A percentile compares a stretch with the other conserved stretches of the same genome.
These are phyloP conservation scores for Andinoacara biseriatus DNA, from an alignment of 2,113 vertebrate genomes.

Conservation along the genomic window DNA sequence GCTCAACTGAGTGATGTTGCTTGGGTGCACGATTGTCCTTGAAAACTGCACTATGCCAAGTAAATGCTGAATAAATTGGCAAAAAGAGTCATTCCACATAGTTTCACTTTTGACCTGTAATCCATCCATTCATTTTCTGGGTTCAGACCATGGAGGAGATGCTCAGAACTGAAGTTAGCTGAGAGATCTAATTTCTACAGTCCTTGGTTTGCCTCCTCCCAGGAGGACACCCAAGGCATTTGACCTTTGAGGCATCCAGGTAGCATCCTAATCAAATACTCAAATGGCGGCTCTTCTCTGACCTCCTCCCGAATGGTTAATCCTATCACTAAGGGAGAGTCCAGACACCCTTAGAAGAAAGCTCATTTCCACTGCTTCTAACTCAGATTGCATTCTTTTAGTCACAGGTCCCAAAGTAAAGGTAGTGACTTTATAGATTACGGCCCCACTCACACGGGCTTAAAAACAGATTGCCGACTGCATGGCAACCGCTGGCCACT, in stretches of 20 bases:
- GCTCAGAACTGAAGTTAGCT: accelerated
- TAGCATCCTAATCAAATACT: background rate
- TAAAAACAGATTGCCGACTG: too few species aligned
- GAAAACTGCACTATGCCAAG: background rate
- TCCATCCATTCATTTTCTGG: background rate
- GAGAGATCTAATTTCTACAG: accelerated
- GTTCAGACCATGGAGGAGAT: background rate
- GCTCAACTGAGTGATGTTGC: accelerated
- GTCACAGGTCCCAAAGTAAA: too few species aligned
- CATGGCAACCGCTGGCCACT: too few species aligned
- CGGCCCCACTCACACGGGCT: too few species aligned
- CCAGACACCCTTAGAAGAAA: too few species aligned
- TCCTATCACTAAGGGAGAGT: background rate
- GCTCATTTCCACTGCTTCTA: too few species aligned
- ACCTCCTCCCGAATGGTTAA: background rate
- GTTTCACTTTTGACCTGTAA: background rate
- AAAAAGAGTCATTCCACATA: background rate
- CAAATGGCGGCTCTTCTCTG: background rate
- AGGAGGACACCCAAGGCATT: background rate
- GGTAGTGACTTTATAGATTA: background rate
- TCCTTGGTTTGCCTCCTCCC: accelerated
- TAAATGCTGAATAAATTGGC: background rate
- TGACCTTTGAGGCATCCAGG: background rate
- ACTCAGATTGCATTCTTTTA: too few species aligned
- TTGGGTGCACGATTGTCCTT: background rate